These are phyloP conservation scores for Gambusia affinis DNA, from an alignment of 2,113 vertebrate genomes.

Conservation along the genomic window DNA sequence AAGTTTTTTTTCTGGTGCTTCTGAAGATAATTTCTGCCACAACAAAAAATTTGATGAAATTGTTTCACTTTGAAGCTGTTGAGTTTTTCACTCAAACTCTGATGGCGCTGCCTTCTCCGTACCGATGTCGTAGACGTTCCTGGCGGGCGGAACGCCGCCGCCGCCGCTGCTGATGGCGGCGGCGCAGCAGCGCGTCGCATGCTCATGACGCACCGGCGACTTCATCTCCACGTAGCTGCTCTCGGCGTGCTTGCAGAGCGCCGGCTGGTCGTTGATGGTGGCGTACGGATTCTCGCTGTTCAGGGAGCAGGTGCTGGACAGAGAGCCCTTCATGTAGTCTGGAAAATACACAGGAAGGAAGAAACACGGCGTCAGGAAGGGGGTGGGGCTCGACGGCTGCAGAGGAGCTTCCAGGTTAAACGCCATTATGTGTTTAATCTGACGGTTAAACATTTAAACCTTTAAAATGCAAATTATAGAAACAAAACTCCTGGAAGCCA, in stretches of 20 bases:
- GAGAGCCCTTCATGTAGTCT: conserved; percentile 93
- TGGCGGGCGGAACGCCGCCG: conserved; percentile 70
- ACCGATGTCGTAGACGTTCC: conserved; percentile 95
- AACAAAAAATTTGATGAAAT: no score
- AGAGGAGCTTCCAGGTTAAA: not conserved
- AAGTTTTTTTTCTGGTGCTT: no score
- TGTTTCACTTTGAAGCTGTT: no score
- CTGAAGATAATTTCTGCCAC: no score
- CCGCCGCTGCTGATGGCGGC: conserved; percentile 68
- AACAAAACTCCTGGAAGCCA: no score
- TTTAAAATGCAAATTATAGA: no score
- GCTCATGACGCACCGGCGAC: conserved; percentile 85
- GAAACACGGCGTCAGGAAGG: not conserved
- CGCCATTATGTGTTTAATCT: no score
- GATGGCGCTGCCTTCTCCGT: not conserved
- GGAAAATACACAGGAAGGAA: conserved; percentile 23
- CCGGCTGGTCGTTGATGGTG: conserved; percentile 91
- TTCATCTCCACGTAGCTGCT: conserved; percentile 98
- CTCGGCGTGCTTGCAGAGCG: conserved; percentile 87
- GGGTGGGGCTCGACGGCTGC: no score
- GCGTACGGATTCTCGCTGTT: conserved; percentile 94
- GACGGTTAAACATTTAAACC: no score
- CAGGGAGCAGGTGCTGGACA: conserved; percentile 92
- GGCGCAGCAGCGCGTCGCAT: conserved; percentile 76
- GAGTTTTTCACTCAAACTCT: no score